Evolutionary conservation across 2,888 invertebrate species (phyloP).

Genomic region (Thereva nobilitata): DNA sequence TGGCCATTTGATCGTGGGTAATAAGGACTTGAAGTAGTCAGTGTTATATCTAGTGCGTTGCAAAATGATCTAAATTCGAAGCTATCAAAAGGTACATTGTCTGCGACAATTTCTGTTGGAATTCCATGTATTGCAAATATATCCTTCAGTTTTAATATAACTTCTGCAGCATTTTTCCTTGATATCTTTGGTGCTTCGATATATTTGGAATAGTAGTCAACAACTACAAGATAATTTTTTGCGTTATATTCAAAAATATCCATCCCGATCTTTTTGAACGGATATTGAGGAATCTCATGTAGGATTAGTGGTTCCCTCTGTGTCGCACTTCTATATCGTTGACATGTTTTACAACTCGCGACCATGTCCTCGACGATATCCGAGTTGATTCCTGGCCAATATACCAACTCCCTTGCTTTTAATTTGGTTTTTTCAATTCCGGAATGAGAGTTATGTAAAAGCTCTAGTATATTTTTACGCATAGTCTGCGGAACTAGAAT

Average conservation of each 20-base stretch:
- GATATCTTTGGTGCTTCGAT: slow-evolving; percentile 33
- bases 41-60: slow-evolving; percentile 40
- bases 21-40: slow-evolving; percentile 41
- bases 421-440: slow-evolving; percentile 29
- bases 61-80: slow-evolving; percentile 39
- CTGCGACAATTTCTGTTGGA: slow-evolving; percentile 40
- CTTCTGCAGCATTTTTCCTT: not conserved
- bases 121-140: slow-evolving; percentile 40
- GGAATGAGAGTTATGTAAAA: slow-evolving; percentile 11
- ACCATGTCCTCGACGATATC: slow-evolving; percentile 33
- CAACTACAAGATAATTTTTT: slow-evolving; percentile 42
- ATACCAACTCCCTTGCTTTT: slow-evolving; percentile 12
- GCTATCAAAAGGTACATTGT: slow-evolving; percentile 43
- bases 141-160: not conserved
- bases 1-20: slow-evolving; percentile 45
- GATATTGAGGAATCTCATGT: slow-evolving; percentile 8
- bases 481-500: not conserved
- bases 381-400: slow-evolving; percentile 18
- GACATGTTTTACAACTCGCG: slow-evolving; percentile 17
- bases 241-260: slow-evolving; percentile 43
- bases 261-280: slow-evolving; percentile 44
- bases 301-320: not conserved
- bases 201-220: slow-evolving; percentile 43
- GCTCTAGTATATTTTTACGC: not conserved
- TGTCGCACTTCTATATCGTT: slow-evolving; percentile 15